These are phyloP conservation scores for Peromyscus polionotus DNA, from an alignment of 2,113 vertebrate genomes.

Conservation along the genomic window DNA sequence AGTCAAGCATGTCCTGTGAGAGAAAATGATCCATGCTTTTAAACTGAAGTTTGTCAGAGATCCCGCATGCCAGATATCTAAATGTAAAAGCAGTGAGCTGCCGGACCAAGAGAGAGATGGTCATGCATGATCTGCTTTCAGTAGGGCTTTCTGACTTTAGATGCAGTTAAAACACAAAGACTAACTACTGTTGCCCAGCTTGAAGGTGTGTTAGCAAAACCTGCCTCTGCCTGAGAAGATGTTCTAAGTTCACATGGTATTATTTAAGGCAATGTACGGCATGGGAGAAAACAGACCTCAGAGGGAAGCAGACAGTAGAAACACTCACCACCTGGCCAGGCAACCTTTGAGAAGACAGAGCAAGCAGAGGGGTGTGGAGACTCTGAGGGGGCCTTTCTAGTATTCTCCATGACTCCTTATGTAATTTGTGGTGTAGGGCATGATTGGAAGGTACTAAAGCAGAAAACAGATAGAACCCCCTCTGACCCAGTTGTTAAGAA, in stretches of 20 bases:
- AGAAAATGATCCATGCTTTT: neutral
- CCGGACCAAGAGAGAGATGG: neutral
- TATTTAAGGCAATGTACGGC: neutral
- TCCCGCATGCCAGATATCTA: neutral
- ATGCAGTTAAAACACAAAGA: neutral
- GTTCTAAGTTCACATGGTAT: neutral
- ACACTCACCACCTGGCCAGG: neutral
- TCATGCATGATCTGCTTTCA: neutral
- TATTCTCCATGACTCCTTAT: neutral
- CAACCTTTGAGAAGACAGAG: neutral
- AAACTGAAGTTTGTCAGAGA: neutral
- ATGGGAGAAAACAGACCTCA: neutral
- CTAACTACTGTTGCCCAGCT: neutral
- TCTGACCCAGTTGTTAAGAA: neutral
- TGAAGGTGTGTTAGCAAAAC: neutral
- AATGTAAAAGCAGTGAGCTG: neutral
- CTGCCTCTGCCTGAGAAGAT: neutral
- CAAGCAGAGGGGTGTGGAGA: neutral
- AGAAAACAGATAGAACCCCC: neutral
- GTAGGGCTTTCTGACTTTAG: neutral
- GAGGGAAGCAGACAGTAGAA: neutral
- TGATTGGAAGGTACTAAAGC: neutral
- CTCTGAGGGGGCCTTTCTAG: neutral
- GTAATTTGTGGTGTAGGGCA: neutral
- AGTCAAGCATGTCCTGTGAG: slow-evolving; percentile 17